Base-by-base conservation (phyloP, 1,140 invertebrate genomes). In the Anoplophora glabripennis region DNA sequence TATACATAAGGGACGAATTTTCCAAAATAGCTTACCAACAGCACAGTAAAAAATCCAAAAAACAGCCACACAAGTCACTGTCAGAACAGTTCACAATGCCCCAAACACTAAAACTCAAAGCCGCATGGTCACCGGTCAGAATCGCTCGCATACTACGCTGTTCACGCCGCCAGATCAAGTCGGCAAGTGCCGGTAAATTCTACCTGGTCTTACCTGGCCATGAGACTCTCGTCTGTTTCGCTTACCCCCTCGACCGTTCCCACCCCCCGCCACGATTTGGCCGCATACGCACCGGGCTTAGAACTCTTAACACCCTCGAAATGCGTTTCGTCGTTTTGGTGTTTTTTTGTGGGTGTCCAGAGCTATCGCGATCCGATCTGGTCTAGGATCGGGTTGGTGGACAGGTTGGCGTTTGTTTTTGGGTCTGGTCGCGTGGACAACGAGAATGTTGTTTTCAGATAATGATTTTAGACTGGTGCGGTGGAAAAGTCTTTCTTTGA, bases 151-250 rank as follows among this genome's bases (percentile, higher is more conserved):
- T 34, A 18, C 15, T 40, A 5, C 38, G 35, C 18, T 38, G 49
- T 40, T 37, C 12, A 18, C 49, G 36, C 11, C 40, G 17, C 49
- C 35, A 21, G 15, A 15, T 52, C n/a, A 35, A 52, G 49, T 52
- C 40, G 35, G 36, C 49, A 52, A 52, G 49, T 52, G 49, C 17
- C n/a, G 36, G 40, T 37, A 35, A 52, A 35, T 35, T 37, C 10
- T 45, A 52, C 49, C 49, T 52, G 49, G 49, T 52, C 49, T 18
- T 52, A 52, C 49, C 49, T 52, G 49, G 49, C 38, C 49, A 40
- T 52, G 49, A 40, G 49, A 35, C 9, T 40, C 10, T 40, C 28
- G 49, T 52, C 49, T 52, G 15, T 36, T 49, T 49, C 34, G 14
- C 12, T 17, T 18, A 17, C 37, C 49, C 35, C 14, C 49, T 17